These are phyloP conservation scores for Drosophila equinoxialis DNA, from an alignment of 1,140 invertebrate species.

Conservation along the genomic window DNA sequence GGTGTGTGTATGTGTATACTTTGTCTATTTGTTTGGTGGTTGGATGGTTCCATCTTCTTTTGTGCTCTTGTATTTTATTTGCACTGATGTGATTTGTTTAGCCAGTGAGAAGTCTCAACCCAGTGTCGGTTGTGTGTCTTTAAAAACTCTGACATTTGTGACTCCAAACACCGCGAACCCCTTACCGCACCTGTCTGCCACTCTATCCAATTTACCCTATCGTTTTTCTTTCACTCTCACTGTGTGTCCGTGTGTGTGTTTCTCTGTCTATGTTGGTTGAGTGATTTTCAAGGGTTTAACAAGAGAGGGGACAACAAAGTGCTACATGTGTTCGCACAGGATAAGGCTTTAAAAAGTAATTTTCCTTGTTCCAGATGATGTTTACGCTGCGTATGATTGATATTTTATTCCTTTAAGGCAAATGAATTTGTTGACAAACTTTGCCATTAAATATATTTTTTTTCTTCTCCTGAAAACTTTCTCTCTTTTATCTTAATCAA, in stretches of 20 bases:
- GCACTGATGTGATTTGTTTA: constrained; percentile 79
- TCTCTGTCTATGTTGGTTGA: constrained; percentile 15
- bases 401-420: constrained; percentile 42
- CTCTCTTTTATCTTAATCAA: constrained; percentile 29
- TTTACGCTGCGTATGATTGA: constrained; percentile 58
- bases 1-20: constrained; percentile 4
- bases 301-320: constrained; percentile 33
- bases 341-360: constrained; percentile 71
- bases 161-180: background rate
- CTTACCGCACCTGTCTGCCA: background rate
- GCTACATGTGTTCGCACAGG: constrained; percentile 62
- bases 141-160: constrained; percentile 60
- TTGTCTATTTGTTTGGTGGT: constrained; percentile 66
- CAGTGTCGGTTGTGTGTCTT: constrained; percentile 60
- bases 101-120: constrained; percentile 22
- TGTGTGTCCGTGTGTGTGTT: no score
- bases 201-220: background rate
- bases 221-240: background rate
- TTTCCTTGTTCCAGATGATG: constrained; percentile 54
- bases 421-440: constrained; percentile 25
- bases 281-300: constrained; percentile 17
- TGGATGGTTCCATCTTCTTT: constrained; percentile 46
- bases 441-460: constrained; percentile 15
- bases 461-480: constrained; percentile 4
- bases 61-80: constrained; percentile 73